Evolutionary conservation across 2,888 invertebrate genomes (phyloP), one percentile per base, ranked within the genome.

Genomic region (Pristionchus fissidentatus): DNA sequence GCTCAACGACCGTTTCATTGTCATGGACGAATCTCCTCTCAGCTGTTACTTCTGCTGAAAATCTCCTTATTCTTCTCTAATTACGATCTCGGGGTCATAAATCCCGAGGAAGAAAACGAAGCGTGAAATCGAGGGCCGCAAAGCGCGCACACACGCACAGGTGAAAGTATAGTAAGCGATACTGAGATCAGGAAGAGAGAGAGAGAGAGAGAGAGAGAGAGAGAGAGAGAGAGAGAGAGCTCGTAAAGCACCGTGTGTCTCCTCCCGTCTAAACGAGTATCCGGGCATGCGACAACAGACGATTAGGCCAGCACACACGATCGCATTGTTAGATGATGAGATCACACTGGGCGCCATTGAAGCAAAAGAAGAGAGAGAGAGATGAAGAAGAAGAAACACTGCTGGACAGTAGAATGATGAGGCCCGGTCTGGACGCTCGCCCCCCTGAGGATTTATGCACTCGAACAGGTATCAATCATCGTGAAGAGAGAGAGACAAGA

Each of bases 1-100:
- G 43, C 83, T 83, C 70, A 70, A 43, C 13, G 83, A 83, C 19
- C 83, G 83, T 52, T 73, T 70, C 70, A 83, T 70, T 43, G 55
- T 83, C 49, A 29, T 70, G 10, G 15, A 10, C 70, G 62, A 62
- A 32, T 57, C 55, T 57, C 57, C 15, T n/a, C 43, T 52, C 32
- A 0, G 10, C 7, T 38, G 35, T 22, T 38, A 22, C 41, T 15
- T 5, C 70, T 70, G 70, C 70, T 41, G 26, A 38, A 70, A 70
- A 26, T 26, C 41, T 32, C 62, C 62, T 38, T 66, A 19, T 35
- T 5, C 22, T 66, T n/a, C 22, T 22, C 49, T 49, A 49, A 10
- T 13, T 19, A 49, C 70, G 26, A 26, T 70, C 55, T 13, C 70
- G 43, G 49, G 19, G 19, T 19, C 70, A 70, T 70, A 70, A 70